Conservation (phyloP, 2,797 vertebrate genomes). For the Cyclura pinguis region DNA sequence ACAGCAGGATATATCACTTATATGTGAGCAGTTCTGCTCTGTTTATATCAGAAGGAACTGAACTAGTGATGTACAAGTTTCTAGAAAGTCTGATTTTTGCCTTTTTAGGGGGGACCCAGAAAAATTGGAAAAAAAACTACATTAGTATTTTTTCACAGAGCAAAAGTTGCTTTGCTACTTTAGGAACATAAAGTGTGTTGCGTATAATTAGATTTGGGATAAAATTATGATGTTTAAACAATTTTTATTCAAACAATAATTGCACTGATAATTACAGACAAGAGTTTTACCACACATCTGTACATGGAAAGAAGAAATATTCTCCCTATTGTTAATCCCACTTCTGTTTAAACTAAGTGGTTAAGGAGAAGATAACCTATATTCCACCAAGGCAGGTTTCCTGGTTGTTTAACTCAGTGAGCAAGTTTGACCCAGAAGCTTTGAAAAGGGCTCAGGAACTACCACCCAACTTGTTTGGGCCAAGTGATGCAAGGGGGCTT, state of each 20-base stretch:
- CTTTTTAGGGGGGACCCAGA: too few relatives aligned
- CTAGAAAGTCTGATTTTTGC: too few relatives aligned
- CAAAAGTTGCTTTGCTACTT: too few relatives aligned
- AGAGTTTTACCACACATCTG: background rate
- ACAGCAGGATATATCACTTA: background rate
- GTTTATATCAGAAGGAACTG: background rate
- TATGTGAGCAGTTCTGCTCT: background rate
- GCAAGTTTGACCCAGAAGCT: background rate
- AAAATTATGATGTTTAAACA: too few relatives aligned
- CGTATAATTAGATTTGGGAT: too few relatives aligned
- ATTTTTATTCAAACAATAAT: too few relatives aligned
- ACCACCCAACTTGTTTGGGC: background rate
- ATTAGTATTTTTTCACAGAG: too few relatives aligned
- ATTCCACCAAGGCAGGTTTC: background rate
- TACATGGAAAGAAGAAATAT: background rate
- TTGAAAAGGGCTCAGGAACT: background rate
- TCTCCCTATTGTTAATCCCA: background rate
- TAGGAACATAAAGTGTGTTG: too few relatives aligned
- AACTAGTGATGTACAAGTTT: background rate
- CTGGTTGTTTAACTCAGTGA: background rate
- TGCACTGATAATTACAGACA: background rate
- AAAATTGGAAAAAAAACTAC: too few relatives aligned
- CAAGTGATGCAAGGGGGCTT: background rate
- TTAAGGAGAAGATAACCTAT: background rate
- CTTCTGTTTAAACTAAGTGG: background rate